Base-by-base conservation (phyloP, 2,113 vertebrate genomes). In the Oostethus manadensis region DNA sequence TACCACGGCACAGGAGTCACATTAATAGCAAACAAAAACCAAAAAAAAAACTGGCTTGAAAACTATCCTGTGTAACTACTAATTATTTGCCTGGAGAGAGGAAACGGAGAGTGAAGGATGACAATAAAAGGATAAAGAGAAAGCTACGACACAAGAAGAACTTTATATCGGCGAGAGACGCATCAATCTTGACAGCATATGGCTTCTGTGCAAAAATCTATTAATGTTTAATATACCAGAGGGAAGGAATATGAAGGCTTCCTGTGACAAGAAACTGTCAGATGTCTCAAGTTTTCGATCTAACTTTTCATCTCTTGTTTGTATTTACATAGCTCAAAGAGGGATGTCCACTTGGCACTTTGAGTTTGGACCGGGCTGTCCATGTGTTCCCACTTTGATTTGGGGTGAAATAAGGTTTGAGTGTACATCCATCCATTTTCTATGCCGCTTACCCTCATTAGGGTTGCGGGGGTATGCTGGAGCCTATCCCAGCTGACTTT, bases 191-290 rank as follows among this genome's bases (percentile, higher is more conserved):
- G 86, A 85, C 83, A 89, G 86, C 86, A 84, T 86, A 88, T 88
- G 86, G 79, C 73, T 42, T 80, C 76, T 82, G 78, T 83, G 83
- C 38, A 79, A 82, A 90, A 89, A 90, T 85, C 86, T 85, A 89
- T 89, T 90, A 85, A 87, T 91, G 89, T 91, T 90, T 90, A 89
- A 90, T 90, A 90, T 82, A 89, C 79, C 80, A 70, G 72, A 72
- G 74, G 77, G 58, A 68, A 81, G 84, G 84, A 91, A 88, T 89
- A 86, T 89, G 88, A 89, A 85, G 84, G 81, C 86, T 88, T 84
- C 79, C 81, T 80, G 15, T 77, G 88, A 88, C 86, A 85, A 84
- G 85, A 82, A 84, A 89, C 89, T 89, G 88, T 89, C 89, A 88
- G 82, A 89, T 88, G 88, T 87, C 88, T 88, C 82, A 84, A 68